Evolutionary conservation across 2,888 invertebrate species (phyloP).

Genomic region (Fragum whitleyi): DNA sequence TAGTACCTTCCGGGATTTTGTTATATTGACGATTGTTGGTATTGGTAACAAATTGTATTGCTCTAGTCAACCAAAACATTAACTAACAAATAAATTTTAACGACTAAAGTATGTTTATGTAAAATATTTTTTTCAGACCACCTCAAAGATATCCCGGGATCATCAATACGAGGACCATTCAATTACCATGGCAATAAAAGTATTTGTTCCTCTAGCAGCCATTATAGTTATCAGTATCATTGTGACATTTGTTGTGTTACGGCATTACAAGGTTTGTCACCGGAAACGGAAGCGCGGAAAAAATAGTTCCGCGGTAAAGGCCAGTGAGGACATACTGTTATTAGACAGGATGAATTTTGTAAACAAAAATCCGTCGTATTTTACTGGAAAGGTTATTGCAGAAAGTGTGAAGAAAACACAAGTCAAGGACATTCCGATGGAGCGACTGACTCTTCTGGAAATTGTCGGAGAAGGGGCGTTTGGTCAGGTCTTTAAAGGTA

Average conservation of each 20-base stretch:
- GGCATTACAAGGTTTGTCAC: slow-evolving; percentile 58
- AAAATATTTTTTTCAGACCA: slow-evolving; percentile 13
- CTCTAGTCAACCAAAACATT: no score
- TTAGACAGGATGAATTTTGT: slow-evolving; percentile 81
- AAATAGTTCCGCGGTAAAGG: slow-evolving; percentile 68
- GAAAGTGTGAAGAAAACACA: slow-evolving; percentile 59
- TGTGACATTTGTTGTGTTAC: slow-evolving; percentile 64
- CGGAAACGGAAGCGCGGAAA: slow-evolving; percentile 68
- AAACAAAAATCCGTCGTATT: slow-evolving; percentile 82
- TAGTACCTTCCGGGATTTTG: no score
- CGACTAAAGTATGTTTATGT: no score
- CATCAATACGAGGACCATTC: slow-evolving; percentile 29
- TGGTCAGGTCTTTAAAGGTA: slow-evolving; percentile 95
- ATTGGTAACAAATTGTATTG: no score
- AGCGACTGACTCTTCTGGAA: slow-evolving; percentile 89
- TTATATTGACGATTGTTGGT: no score
- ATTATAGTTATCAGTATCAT: slow-evolving; percentile 67
- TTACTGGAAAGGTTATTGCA: slow-evolving; percentile 64
- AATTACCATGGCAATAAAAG: slow-evolving; percentile 57
- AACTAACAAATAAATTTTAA: no score
- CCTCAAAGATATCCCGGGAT: slow-evolving; percentile 15
- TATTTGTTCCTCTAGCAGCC: slow-evolving; percentile 71
- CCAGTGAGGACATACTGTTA: slow-evolving; percentile 77
- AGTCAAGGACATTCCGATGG: slow-evolving; percentile 83
- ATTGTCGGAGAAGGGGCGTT: slow-evolving; percentile 95